A percentile compares a stretch with the other conserved stretches of the same genome.
These are phyloP conservation scores for Drosophila seclusa DNA, from an alignment of 2,888 invertebrate genomes.

Conservation along the genomic window DNA sequence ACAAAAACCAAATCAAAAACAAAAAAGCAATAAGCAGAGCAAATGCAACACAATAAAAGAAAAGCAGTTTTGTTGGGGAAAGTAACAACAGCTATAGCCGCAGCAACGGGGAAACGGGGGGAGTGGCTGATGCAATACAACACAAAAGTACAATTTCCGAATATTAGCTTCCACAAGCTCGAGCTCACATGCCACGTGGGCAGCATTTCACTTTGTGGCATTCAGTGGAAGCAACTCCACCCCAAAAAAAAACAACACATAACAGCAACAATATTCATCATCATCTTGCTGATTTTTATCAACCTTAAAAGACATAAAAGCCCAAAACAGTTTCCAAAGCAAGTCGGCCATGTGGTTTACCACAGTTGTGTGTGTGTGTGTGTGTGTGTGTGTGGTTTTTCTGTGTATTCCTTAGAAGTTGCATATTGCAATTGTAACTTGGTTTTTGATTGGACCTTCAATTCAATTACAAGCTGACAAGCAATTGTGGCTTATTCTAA, in stretches of 20 bases:
- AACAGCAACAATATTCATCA: constrained; percentile 27
- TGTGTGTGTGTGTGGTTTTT: constrained; percentile 22
- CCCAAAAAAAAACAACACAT: constrained; percentile 1
- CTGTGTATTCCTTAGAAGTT: constrained; percentile 22
- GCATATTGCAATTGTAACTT: constrained; percentile 28
- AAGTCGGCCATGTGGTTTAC: constrained; percentile 33
- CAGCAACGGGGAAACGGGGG: background rate
- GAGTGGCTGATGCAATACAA: background rate
- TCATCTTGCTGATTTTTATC: constrained; percentile 2
- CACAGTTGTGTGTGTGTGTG: background rate
- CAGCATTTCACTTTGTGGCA: constrained; percentile 29
- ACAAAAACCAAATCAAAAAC: constrained; percentile 3
- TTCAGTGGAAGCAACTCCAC: background rate
- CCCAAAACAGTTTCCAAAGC: constrained; percentile 45
- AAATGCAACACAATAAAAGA: constrained; percentile 52
- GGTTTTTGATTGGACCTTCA: constrained; percentile 23
- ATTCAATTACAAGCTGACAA: constrained; percentile 40
- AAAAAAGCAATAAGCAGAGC: constrained; percentile 25
- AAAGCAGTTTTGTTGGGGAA: constrained; percentile 26
- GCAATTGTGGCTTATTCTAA: constrained; percentile 39
- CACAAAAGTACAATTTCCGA: constrained; percentile 45
- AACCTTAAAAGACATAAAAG: constrained; percentile 30
- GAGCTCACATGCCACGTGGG: background rate
- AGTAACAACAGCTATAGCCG: constrained; percentile 6
- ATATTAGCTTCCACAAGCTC: constrained; percentile 37